Evolutionary conservation across 1,140 invertebrate genomes (phyloP).

Genomic region (Ericerus pela): DNA sequence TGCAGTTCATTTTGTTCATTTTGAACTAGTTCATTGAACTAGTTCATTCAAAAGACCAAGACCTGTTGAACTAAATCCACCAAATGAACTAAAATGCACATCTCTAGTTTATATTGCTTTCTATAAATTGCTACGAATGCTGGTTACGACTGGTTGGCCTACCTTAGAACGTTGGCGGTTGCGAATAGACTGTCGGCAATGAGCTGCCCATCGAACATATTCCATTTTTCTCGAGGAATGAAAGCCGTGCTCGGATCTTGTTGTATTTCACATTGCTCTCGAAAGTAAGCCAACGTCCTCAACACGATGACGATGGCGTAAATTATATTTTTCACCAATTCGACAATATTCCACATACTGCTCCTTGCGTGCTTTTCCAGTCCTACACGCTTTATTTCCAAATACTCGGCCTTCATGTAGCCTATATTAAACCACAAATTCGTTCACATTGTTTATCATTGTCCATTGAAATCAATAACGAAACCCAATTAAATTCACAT

Average conservation of each 20-base stretch:
- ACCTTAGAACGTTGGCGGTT: constrained; percentile 82
- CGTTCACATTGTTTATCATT: no score
- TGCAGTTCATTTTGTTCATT: no score
- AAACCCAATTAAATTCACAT: no score
- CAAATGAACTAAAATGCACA: no score
- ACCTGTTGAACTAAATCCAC: no score
- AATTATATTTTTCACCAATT: constrained; percentile 75
- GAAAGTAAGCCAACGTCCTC: constrained; percentile 57
- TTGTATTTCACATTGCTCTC: constrained; percentile 50
- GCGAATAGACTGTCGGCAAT: constrained; percentile 90
- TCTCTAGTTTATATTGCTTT: no score
- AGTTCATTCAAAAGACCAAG: no score
- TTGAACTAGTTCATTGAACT: no score
- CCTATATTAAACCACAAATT: constrained; percentile 36
- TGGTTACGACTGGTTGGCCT: no score
- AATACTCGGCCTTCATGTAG: constrained; percentile 80
- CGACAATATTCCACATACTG: constrained; percentile 94
- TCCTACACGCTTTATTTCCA: constrained; percentile 73
- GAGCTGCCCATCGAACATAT: constrained; percentile 84
- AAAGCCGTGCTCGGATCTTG: constrained; percentile 47
- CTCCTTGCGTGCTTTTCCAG: constrained; percentile 58
- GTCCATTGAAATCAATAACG: no score
- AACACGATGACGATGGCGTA: constrained; percentile 66
- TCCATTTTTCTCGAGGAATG: constrained; percentile 70
- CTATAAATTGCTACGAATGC: no score